Evolutionary conservation across 2,888 invertebrate species (phyloP).

Genomic region (Synergus umbraculus): DNA sequence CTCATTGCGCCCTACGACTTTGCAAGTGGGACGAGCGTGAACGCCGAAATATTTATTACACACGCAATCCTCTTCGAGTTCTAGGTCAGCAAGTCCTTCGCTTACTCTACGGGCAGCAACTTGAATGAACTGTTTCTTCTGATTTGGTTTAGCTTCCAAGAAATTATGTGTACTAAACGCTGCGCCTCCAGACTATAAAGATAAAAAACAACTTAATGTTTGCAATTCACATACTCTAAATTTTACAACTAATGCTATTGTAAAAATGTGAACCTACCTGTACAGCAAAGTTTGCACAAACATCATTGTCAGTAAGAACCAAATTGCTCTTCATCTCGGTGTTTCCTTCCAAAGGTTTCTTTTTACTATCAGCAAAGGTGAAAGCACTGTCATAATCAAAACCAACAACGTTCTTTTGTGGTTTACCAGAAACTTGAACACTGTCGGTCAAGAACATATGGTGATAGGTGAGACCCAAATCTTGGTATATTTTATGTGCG

Average conservation of each 20-base stretch:
- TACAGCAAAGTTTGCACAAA: constrained; percentile 84
- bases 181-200: constrained; percentile 81
- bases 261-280: constrained; percentile 78
- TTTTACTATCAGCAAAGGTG: constrained; percentile 82
- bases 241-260: background rate
- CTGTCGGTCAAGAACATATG: constrained; percentile 81
- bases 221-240: background rate
- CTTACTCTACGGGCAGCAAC: constrained; percentile 75
- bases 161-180: constrained; percentile 83
- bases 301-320: constrained; percentile 78
- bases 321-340: constrained; percentile 80
- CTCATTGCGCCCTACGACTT: constrained; percentile 71
- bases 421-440: constrained; percentile 80
- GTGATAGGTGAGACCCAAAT: constrained; percentile 82
- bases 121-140: constrained; percentile 82
- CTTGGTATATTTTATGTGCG: constrained; percentile 77
- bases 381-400: constrained; percentile 82
- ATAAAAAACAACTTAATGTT: background rate
- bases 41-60: constrained; percentile 69
- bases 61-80: constrained; percentile 73
- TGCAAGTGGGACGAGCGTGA: constrained; percentile 68
- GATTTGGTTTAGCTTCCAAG: constrained; percentile 79
- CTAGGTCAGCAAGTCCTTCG: constrained; percentile 67
- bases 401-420: constrained; percentile 81
- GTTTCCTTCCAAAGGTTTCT: constrained; percentile 81